A percentile compares a stretch with the other conserved stretches of the same genome.
Conservation (phyloP, 2,888 invertebrate genomes). For the Drosophila paracracens region DNA sequence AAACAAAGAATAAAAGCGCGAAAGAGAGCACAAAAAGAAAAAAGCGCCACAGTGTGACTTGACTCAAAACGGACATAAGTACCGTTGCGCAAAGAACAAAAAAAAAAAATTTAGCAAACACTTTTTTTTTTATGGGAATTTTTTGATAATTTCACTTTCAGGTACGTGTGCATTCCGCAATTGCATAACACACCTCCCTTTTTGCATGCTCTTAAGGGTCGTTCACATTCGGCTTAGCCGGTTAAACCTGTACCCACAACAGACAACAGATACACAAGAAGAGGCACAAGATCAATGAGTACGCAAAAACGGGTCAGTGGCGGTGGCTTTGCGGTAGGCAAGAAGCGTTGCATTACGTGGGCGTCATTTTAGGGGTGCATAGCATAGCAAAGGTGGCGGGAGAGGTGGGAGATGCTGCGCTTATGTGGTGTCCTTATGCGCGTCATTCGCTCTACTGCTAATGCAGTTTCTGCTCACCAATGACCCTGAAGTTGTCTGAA, state of each 20-base stretch:
- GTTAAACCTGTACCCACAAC: slow-evolving; percentile 62
- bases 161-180: slow-evolving; percentile 27
- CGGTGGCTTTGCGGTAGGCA: slow-evolving; percentile 53
- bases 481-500: slow-evolving; percentile 65
- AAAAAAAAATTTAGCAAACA: slow-evolving; percentile 13
- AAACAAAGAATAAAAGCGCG: slow-evolving; percentile 73
- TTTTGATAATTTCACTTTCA: slow-evolving; percentile 34
- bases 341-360: slow-evolving; percentile 53
- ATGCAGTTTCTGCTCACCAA: slow-evolving; percentile 43
- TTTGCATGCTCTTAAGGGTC: slow-evolving; percentile 54
- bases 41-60: slow-evolving; percentile 44
- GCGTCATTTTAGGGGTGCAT: slow-evolving; percentile 53
- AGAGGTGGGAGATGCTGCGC: slow-evolving; percentile 5
- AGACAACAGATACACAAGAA: slow-evolving; percentile 69
- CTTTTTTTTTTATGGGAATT: not conserved
- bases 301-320: slow-evolving; percentile 77
- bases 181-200: slow-evolving; percentile 57
- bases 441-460: slow-evolving; percentile 14
- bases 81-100: slow-evolving; percentile 6
- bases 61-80: slow-evolving; percentile 26
- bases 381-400: not conserved
- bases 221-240: slow-evolving; percentile 66
- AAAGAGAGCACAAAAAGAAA: slow-evolving; percentile 43
- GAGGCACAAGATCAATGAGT: slow-evolving; percentile 69
- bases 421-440: slow-evolving; percentile 13